Evolutionary conservation across 2,888 invertebrate genomes (phyloP), one percentile per base, ranked within the genome.

Genomic region (Lochmaea crataegi): DNA sequence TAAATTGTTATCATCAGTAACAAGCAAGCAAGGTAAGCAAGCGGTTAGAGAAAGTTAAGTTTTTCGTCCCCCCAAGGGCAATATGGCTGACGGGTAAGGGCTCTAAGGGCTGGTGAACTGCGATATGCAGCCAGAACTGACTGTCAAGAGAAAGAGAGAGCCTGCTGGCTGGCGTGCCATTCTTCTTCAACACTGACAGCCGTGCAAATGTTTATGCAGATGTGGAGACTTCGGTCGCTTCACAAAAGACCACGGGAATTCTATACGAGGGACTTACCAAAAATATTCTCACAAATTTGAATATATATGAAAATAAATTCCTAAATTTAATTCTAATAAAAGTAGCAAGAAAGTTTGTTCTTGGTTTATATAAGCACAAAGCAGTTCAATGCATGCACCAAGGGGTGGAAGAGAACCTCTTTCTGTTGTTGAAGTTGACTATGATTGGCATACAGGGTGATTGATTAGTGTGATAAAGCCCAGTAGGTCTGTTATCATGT

Each of bases 131-230:
- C 41, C 61, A 41, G 38, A 11, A 63, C 61, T 18, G 61, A 63
- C 38, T 63, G 42, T 26, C 61, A 63, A 63, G 42, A 63, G 41
- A 63, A 12, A 58, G 18, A 63, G 41, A 63, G 26, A 58, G 41
- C 42, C 56, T 41, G 51, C 65, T 66, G 22, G 66, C 42, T 32
- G 68, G 68, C 60, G 48, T 61, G 82, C 82, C 82, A 84, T 84
- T 82, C 83, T 82, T 84, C 83, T 83, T 83, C 74, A 65, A 74
- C 81, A 82, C 79, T 82, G 84, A 84, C 84, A 83, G 82, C 81
- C 82, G 78, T 83, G 83, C 82, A 83, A 83, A 83, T 83, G 84
- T 83, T 84, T 84, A 84, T 84, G 83, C 83, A 83, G 83, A 83
- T 83, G 82, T 68, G 68, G 68, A 68, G 60, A 60, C 42, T 58